phyloP scores from a whole-genome alignment of 2,888 invertebrate species.

The Sinotaia quadrata region DNA sequence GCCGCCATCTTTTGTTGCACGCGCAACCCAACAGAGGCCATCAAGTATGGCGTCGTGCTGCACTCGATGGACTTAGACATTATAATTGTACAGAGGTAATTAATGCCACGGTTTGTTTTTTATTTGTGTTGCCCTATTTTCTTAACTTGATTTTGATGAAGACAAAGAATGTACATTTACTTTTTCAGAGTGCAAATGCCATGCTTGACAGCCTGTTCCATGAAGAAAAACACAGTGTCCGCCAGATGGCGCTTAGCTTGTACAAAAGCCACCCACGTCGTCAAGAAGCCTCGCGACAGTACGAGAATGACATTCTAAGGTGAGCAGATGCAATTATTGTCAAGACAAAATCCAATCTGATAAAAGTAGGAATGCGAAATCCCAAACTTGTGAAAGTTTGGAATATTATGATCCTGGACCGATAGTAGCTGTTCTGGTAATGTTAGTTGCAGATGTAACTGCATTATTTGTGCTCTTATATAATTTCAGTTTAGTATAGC shows the following conservation, averaged over 20 bases:
- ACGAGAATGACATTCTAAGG: slow-evolving; percentile 45
- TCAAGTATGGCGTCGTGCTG: slow-evolving; percentile 49
- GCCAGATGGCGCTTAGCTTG: slow-evolving; percentile 38
- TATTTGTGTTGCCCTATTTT: too few species aligned
- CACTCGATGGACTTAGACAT: slow-evolving; percentile 45
- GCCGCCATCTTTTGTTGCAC: slow-evolving; percentile 45
- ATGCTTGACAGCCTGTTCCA: slow-evolving; percentile 40
- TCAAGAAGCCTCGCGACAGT: slow-evolving; percentile 35
- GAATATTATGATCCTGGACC: too few species aligned
- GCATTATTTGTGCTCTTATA: too few species aligned
- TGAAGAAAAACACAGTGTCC: slow-evolving; percentile 43
- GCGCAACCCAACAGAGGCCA: slow-evolving; percentile 45
- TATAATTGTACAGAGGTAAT: slow-evolving; percentile 50
- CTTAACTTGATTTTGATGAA: too few species aligned
- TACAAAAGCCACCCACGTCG: slow-evolving; percentile 42
- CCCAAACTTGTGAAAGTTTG: too few species aligned
- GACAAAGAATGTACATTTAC: too few species aligned
- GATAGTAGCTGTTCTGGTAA: too few species aligned
- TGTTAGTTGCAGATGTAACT: background rate
- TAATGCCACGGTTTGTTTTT: too few species aligned
- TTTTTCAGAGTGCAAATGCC: slow-evolving; percentile 43
- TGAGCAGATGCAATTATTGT: slow-evolving; percentile 10
- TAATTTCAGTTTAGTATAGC: too few species aligned
- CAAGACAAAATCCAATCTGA: slow-evolving; percentile 7
- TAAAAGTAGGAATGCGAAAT: background rate